Conservation (phyloP, 2,888 invertebrate genomes). For the Lacanobia oleracea region DNA sequence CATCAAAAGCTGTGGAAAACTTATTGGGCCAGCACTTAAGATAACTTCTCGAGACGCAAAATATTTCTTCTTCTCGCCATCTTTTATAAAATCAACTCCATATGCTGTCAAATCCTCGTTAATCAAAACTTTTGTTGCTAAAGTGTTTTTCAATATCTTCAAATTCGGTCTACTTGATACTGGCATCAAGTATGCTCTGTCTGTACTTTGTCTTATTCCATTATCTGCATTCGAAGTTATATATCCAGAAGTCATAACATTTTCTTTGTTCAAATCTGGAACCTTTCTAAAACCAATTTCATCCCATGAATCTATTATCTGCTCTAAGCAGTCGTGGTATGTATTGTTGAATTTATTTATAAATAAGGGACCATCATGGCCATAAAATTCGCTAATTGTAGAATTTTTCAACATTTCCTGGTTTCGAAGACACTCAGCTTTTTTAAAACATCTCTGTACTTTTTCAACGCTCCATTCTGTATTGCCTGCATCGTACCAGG, state of each 20-base stretch:
- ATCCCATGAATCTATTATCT: too few relatives aligned
- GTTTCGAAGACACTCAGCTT: conserved; percentile 85
- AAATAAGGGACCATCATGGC: conserved; percentile 82
- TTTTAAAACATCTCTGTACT: conserved; percentile 85
- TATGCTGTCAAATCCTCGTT: conserved; percentile 19
- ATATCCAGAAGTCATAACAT: conserved; percentile 85
- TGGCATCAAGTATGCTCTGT: conserved; percentile 86
- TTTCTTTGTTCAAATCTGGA: conserved; percentile 81
- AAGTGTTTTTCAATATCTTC: conserved; percentile 41
- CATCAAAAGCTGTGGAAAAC: conserved; percentile 81
- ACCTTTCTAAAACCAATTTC: conserved; percentile 82
- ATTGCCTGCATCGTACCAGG: conserved; percentile 83
- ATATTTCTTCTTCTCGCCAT: conserved; percentile 18
- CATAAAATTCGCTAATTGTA: conserved; percentile 73
- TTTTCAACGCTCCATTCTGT: conserved; percentile 89
- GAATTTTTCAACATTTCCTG: conserved; percentile 60
- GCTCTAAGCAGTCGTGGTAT: conserved; percentile 55
- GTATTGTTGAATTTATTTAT: conserved; percentile 85
- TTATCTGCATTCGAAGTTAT: conserved; percentile 83
- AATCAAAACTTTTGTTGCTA: conserved; percentile 57
- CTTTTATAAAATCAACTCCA: conserved; percentile 54
- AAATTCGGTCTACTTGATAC: conserved; percentile 60
- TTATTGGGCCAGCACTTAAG: conserved; percentile 79
- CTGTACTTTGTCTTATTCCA: conserved; percentile 90
- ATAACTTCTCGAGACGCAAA: conserved; percentile 75